Evolutionary conservation across 2,797 vertebrate genomes (phyloP), one percentile per base, ranked within the genome.

Genomic region (Dipus sagitta): DNA sequence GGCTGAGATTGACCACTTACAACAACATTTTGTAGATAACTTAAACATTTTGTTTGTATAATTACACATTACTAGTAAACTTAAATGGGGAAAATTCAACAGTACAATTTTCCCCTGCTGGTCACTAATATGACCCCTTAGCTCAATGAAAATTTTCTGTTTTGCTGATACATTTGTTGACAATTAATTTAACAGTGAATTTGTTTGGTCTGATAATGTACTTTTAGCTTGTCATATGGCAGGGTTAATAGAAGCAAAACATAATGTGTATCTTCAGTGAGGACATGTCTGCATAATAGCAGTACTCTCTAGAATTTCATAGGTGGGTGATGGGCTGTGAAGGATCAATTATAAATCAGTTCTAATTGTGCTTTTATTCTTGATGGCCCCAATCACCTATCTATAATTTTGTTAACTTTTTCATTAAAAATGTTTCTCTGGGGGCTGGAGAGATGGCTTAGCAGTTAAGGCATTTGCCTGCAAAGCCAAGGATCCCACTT

Each of bases 131-230:
- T 38, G 71, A n/a, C 17, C 2, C n/a, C 26, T 47, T 42, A 67
- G 13, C 58, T 84, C 17, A 64, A 38, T 77, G 65, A 42, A 58
- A 77, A 21, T 76, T 77, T 4, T 70, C 34, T 32, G n/a, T 68
- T 88, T 82, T 70, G 24, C 3, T 75, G 76, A 20, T 34, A 4
- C 7, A 6, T 58, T 77, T 24, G 28, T 67, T 17, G 62, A 32
- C 23, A 67, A 79, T 85, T 77, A 93, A 94, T 78, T 83, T 84
- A 71, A 77, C 32, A 15, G 24, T 72, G 67, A 71, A 64, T 79
- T 34, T 85, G 11, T 70, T 67, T 34, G 70, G 76, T 74, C 88
- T 78, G 17, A 67, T 21, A 52, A 64, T 34, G 62, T 3, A 18
- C 24, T 90, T 94, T 71, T 42, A 64, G 58, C 18, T 88, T 75